A percentile compares a stretch with the other conserved stretches of the same genome.
Evolutionary conservation across 2,113 vertebrate genomes (phyloP).

Genomic region (Lonchura striata): DNA sequence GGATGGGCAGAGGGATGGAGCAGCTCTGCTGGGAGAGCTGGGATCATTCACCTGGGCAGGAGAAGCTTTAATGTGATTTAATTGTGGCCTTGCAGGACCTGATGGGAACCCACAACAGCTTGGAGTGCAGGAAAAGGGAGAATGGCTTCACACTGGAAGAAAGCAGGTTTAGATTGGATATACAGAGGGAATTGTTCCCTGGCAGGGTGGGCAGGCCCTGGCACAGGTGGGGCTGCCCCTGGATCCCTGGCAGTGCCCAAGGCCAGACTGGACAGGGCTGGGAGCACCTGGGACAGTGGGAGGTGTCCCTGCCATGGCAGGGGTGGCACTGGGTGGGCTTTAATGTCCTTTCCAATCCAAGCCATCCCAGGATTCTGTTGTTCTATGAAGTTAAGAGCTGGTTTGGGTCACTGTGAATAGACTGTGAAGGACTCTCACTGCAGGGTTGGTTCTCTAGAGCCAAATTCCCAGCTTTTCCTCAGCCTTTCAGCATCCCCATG

Average conservation of each 20-base stretch:
- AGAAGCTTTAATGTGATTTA: background rate
- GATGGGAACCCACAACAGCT: background rate
- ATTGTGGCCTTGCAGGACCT: background rate
- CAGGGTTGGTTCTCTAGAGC: background rate
- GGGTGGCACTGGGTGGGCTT: accelerated
- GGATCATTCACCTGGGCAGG: background rate
- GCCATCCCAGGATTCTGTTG: background rate
- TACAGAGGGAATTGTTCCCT: background rate
- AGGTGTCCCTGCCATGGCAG: background rate
- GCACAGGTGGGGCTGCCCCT: background rate
- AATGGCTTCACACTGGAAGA: background rate
- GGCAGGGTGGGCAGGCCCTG: background rate
- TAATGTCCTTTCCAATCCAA: background rate
- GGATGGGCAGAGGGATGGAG: background rate
- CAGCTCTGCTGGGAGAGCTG: background rate
- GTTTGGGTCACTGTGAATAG: background rate
- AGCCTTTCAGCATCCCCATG: background rate
- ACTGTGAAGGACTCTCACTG: background rate
- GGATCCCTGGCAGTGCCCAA: background rate
- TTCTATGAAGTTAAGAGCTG: background rate
- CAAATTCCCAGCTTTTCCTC: background rate
- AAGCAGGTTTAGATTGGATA: background rate
- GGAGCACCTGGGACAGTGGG: background rate
- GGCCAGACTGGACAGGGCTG: background rate
- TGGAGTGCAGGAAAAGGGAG: background rate